Base-by-base conservation (phyloP, 1,140 invertebrate species). In the Littorina saxatilis region DNA sequence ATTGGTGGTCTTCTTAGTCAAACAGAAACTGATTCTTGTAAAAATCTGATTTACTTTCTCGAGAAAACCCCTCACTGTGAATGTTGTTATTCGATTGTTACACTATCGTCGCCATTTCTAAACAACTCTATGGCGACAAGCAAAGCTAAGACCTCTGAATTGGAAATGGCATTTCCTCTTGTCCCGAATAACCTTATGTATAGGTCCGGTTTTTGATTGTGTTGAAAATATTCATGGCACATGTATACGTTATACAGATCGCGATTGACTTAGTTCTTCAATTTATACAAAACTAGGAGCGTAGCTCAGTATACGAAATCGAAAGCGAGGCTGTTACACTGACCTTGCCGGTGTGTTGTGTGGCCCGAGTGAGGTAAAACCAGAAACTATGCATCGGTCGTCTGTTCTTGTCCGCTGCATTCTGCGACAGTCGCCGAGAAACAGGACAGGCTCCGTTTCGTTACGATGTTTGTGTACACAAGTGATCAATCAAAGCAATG, bases 321-420 rank as follows among this genome's bases (percentile, higher is more conserved):
- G 43, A 47, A 47, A 63, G 27, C 52, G 76, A 78, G 79, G 47
- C 47, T 72, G 40, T 20, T 37, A 47, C 55, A 68, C 47, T 76
- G 80, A 82, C 80, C 80, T 82, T 82, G 80, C 70, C 79, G 79
- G 79, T 39, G 43, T n/a, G 32, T 9, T 37, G 80, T 70, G 17
- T 39, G 55, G 55, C n/a, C 73, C 32, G 29, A 39, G 27, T 7
- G 68, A 29, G 35, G 32, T 73, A 58, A 73, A 37, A 20, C 29
- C 5, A 73, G 23, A 47, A 52, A 82, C 61, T 15, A 82, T 82
- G 80, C 63, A 76, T 77, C 80, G 80, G 17, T 77, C 80, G 39
- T 47, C 80, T 15, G 43, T 52, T 23, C 40, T 82, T 29, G 73
- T 47, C 15, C 72, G 80, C 20, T 61, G 50, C 52, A 63, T 82